Percentiles rank a stretch among this genome's conserved stretches.
Conservation (phyloP, 2,888 invertebrate species). For the Isotomurus palustris region DNA sequence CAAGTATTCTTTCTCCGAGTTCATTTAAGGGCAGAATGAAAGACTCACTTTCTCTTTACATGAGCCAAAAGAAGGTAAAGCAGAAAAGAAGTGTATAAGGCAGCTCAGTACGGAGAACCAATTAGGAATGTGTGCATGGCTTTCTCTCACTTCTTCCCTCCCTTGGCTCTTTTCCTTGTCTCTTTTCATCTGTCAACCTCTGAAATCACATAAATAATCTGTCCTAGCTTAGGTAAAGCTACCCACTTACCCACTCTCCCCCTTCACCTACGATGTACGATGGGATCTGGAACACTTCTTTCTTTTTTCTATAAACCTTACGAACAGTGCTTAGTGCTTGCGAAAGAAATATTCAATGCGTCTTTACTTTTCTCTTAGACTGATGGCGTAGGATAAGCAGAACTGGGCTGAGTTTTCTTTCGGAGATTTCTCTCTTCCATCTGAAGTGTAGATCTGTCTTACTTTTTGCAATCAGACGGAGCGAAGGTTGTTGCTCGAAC, state of each 20-base stretch:
- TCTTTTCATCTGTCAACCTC: slow-evolving; percentile 14
- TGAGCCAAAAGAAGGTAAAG: not conserved
- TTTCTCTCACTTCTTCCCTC: slow-evolving; percentile 10
- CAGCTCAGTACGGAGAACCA: slow-evolving; percentile 12
- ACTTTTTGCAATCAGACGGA: too few species aligned
- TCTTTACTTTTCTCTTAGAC: too few species aligned
- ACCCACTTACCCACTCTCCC: not conserved
- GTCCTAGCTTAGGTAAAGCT: not conserved
- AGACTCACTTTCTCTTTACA: not conserved
- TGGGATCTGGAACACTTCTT: too few species aligned
- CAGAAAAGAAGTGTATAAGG: not conserved
- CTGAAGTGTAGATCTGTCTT: too few species aligned
- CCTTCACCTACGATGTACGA: not conserved
- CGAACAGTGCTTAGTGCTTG: too few species aligned
- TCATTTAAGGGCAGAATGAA: not conserved
- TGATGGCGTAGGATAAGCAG: too few species aligned
- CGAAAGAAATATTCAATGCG: too few species aligned
- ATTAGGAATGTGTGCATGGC: slow-evolving; percentile 19
- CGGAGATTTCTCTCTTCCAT: too few species aligned
- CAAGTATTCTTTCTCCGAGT: too few species aligned
- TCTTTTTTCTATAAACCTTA: too few species aligned
- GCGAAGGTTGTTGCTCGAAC: too few species aligned
- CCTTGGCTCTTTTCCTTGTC: not conserved
- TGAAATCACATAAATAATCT: slow-evolving; percentile 25
- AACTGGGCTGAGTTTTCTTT: too few species aligned